Conservation (phyloP, 23 tunicate genomes). For the Phallusia fumigata region DNA sequence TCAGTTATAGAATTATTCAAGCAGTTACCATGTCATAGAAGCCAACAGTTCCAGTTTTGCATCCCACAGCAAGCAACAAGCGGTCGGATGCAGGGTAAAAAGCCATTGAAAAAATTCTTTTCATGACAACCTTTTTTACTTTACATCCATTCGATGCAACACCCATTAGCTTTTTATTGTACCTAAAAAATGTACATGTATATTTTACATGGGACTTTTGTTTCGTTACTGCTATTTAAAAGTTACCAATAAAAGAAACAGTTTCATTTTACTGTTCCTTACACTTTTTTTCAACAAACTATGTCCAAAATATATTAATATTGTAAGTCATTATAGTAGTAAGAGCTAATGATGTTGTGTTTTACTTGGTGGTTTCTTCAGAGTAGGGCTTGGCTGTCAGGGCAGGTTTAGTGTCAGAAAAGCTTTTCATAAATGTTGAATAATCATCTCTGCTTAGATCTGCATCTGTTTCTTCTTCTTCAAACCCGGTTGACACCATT, state of each 20-base stretch:
- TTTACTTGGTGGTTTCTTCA: too few species aligned
- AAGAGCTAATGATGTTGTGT: too few species aligned
- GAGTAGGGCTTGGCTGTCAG: neutral
- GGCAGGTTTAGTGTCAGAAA: neutral
- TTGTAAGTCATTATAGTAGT: too few species aligned
- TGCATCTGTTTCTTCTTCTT: neutral
- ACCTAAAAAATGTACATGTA: too few species aligned
- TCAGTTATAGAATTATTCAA: too few species aligned
- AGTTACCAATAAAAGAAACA: constrained; percentile 1
- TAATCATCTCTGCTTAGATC: neutral
- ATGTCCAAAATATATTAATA: too few species aligned
- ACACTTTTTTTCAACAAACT: too few species aligned
- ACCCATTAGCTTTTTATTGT: neutral
- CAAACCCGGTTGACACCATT: neutral
- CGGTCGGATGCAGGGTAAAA: constrained; percentile 12
- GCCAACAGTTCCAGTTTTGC: constrained; percentile 36
- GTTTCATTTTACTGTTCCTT: constrained; percentile 22
- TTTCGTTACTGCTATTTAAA: too few species aligned
- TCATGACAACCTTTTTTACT: constrained; percentile 21
- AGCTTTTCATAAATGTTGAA: neutral
- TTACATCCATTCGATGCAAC: neutral
- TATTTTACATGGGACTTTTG: too few species aligned
- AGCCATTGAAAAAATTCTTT: constrained; percentile 22
- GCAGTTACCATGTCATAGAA: too few species aligned
- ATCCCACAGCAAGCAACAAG: constrained; percentile 25